Conservation (phyloP, 2,888 invertebrate genomes). For the Megastigmus dorsalis region DNA sequence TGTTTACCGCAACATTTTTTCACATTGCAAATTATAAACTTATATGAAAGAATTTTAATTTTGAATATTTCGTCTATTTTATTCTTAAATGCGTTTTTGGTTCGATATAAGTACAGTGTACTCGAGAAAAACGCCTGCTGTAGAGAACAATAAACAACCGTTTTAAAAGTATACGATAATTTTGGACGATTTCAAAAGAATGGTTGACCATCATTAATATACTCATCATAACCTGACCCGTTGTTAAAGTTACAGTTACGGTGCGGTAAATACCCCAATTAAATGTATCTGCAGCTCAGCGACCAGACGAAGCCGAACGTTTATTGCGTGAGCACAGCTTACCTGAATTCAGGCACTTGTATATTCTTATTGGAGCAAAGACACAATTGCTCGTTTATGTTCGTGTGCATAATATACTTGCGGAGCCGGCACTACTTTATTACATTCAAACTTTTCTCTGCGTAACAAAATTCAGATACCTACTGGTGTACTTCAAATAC, state of each 20-base stretch:
- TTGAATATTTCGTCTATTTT: too few relatives aligned
- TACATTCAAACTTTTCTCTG: too few relatives aligned
- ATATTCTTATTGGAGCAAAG: neutral
- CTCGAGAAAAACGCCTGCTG: too few relatives aligned
- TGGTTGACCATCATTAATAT: neutral
- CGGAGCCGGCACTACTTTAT: neutral
- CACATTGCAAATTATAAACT: too few relatives aligned
- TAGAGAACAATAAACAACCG: too few relatives aligned
- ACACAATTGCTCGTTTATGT: neutral
- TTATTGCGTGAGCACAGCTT: conserved; percentile 1
- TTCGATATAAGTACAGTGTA: too few relatives aligned
- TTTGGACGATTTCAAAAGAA: too few relatives aligned
- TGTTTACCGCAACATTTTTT: too few relatives aligned
- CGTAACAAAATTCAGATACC: neutral
- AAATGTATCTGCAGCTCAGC: neutral
- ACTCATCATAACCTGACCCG: neutral
- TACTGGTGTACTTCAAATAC: neutral
- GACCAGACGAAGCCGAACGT: neutral
- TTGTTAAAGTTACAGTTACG: neutral
- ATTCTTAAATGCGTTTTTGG: too few relatives aligned
- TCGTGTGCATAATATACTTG: neutral
- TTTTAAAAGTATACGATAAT: too few relatives aligned
- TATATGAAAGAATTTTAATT: too few relatives aligned
- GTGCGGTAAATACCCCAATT: conserved; percentile 14
- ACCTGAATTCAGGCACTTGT: conserved; percentile 14